phyloP scores from a whole-genome alignment of 2,888 invertebrate species.

The Eudasyphora cyanicolor region DNA sequence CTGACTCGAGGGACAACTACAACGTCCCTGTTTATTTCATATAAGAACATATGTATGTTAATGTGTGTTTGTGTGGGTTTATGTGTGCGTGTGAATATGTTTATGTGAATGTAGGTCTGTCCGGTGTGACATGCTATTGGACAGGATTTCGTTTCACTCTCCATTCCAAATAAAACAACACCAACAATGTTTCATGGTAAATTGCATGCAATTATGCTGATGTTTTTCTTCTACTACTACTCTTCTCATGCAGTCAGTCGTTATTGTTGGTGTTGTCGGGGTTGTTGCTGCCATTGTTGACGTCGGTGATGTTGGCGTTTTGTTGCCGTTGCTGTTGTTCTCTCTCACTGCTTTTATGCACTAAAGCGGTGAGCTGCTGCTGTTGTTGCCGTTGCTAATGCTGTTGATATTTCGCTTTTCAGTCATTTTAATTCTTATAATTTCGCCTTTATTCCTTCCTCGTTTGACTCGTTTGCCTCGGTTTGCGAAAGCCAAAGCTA shows the following conservation, averaged over 20 bases:
- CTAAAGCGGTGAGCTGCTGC: no score
- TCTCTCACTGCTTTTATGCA: slow-evolving; percentile 14
- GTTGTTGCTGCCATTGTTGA: slow-evolving; percentile 49
- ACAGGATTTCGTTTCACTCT: slow-evolving; percentile 42
- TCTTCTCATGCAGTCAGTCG: slow-evolving; percentile 48
- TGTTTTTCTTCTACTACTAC: slow-evolving; percentile 65
- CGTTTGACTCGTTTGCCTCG: slow-evolving; percentile 38
- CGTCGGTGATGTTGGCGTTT: slow-evolving; percentile 41
- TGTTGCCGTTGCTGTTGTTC: slow-evolving; percentile 35
- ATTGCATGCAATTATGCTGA: slow-evolving; percentile 77
- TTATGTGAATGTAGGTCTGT: slow-evolving; percentile 17
- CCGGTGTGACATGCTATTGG: slow-evolving; percentile 21
- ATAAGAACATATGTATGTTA: no score
- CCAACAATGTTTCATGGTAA: slow-evolving; percentile 77
- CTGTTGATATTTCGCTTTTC: slow-evolving; percentile 64
- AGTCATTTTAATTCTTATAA: slow-evolving; percentile 64
- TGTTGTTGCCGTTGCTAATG: slow-evolving; percentile 55
- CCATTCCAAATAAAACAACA: slow-evolving; percentile 75
- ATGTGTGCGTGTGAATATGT: no score
- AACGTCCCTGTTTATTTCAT: slow-evolving; percentile 13
- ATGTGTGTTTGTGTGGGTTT: no score
- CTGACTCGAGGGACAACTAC: not conserved
- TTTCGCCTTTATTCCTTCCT: slow-evolving; percentile 55
- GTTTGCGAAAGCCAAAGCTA: no score
- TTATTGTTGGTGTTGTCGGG: slow-evolving; percentile 34